Evolutionary conservation across 2,797 vertebrate genomes (phyloP).

Genomic region (Pangasius djambal): DNA sequence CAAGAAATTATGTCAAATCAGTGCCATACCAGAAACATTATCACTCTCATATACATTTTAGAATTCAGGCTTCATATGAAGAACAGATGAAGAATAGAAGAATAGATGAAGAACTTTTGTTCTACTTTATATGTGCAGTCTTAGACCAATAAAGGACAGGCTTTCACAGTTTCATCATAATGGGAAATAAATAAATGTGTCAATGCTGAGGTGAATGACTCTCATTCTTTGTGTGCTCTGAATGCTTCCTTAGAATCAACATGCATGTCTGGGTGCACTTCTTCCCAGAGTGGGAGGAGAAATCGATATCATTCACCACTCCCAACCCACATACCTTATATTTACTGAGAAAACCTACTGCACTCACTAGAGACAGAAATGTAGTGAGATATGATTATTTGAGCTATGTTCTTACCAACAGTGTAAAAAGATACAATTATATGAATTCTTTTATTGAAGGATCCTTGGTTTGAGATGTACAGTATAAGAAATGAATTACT

Average conservation of each 20-base stretch:
- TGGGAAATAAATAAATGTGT: conserved; percentile 30
- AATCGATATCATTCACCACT: conserved; percentile 47
- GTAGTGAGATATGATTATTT: conserved; percentile 2
- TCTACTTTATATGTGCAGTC: not conserved
- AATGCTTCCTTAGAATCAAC: conserved; percentile 24
- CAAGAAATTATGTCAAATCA: conserved; percentile 25
- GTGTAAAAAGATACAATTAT: not conserved
- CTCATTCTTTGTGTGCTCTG: conserved; percentile 1
- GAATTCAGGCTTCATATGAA: not conserved
- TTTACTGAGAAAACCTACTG: conserved; percentile 16
- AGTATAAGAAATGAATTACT: conserved; percentile 1
- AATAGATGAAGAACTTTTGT: not conserved
- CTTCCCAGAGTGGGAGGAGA: conserved; percentile 44
- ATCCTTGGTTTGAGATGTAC: not conserved
- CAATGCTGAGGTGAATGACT: conserved; percentile 1
- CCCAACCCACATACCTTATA: conserved; percentile 52
- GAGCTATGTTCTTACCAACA: not conserved
- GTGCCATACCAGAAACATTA: conserved; percentile 29
- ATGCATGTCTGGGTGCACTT: conserved; percentile 18
- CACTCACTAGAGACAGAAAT: conserved; percentile 12
- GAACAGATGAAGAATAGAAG: not conserved
- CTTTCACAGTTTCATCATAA: conserved; percentile 27
- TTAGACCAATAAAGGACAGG: not conserved
- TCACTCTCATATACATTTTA: not conserved
- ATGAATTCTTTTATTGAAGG: not conserved